These are phyloP conservation scores for Rhagonycha fulva DNA, from an alignment of 2,888 invertebrate species.

Conservation along the genomic window DNA sequence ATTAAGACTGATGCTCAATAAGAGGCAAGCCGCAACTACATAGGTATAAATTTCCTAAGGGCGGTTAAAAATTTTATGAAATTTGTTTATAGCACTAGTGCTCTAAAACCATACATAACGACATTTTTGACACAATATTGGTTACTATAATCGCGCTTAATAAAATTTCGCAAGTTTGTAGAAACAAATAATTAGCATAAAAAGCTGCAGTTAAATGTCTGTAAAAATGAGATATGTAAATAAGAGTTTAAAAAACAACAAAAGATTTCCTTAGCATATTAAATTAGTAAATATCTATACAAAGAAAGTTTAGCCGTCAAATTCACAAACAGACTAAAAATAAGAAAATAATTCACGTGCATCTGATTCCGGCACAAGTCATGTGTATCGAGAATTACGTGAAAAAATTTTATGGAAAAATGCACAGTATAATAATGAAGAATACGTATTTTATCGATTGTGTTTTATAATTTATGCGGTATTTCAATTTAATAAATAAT, in stretches of 20 bases:
- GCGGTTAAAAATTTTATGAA: no score
- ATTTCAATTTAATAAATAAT: neutral
- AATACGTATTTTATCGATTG: neutral
- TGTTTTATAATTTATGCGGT: neutral
- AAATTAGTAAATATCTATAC: neutral
- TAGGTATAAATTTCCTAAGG: no score
- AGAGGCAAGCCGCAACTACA: no score
- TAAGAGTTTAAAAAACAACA: neutral
- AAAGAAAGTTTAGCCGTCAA: neutral
- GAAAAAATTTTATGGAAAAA: neutral
- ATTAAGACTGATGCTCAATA: no score
- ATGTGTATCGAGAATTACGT: neutral
- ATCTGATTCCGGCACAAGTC: neutral
- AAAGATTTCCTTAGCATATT: neutral
- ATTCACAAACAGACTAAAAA: neutral
- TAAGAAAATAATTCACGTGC: neutral
- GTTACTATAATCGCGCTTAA: no score
- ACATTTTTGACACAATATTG: no score
- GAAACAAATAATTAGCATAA: neutral
- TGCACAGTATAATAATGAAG: neutral
- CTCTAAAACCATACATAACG: no score
- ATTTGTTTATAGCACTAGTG: no score
- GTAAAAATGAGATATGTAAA: neutral
- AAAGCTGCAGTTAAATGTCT: neutral
- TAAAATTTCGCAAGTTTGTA: no score